Base-by-base conservation (phyloP, 2,113 vertebrate genomes). In the Neofelis nebulosa region DNA sequence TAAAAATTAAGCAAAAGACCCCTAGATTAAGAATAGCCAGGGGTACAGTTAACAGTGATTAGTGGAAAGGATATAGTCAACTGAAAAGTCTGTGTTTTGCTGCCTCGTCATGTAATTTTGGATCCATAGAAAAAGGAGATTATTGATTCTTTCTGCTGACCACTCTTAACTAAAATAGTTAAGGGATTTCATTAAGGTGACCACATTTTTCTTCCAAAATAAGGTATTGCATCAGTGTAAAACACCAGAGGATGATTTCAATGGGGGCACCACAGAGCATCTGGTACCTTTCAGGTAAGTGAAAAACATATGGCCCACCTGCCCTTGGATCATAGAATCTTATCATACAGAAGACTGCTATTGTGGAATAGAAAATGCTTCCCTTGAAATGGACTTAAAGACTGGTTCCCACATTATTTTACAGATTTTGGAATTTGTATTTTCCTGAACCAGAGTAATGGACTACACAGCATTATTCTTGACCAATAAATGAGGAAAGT, bases 381-480 rank as follows among this genome's bases (percentile, higher is more conserved):
- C 31, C 21, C 41, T 55, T 79, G 68, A 61, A 25, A n/a, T 6
- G 31, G 25, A 89, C 16, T 41, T 50, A 81, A 73, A 68, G 50
- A 91, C 57, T 81, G 15, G 61, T 95, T 41, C 33, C 31, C 7
- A 9, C 0, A 0, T 14, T 52, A 11, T 73, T 85, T 91, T 57
- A 90, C 3, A 50, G 31, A 83, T n/a, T 87, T 93, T 81, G n/a
- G n/a, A 95, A 89, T 82, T 65, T 92, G 14, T 50, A 36, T 89
- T 89, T 96, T 96, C 63, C 63, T 94, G 90, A 95, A 21, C 57
- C 52, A 61, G 45, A 2, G 85, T 95, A 91, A 66, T 12, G 68
- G 29, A n/a, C 7, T 52, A 38, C 21, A 95, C n/a, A 7, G 1
- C 4, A 80, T n/a, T 45, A 78, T 31, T 19, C 12, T 31, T 83